A percentile compares a stretch with the other conserved stretches of the same genome.
These are phyloP conservation scores for Tetramorium bicarinatum DNA, from an alignment of 2,888 invertebrate genomes.

Conservation along the genomic window DNA sequence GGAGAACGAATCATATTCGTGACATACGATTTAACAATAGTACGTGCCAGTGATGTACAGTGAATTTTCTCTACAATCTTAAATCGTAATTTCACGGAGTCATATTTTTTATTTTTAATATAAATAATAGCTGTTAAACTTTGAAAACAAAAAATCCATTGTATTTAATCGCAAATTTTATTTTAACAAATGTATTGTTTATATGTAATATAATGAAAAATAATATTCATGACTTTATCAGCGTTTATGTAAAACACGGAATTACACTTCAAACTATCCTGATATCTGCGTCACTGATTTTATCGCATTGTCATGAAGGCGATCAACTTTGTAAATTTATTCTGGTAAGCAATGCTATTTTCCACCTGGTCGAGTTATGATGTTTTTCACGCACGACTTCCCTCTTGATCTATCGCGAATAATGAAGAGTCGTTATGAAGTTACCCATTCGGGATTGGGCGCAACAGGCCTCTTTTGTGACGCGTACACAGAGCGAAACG, in stretches of 20 bases:
- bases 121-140: background rate
- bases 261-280: background rate
- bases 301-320: background rate
- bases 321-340: constrained; percentile 29
- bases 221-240: background rate
- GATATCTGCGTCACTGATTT: constrained; percentile 2
- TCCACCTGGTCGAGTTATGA: constrained; percentile 55
- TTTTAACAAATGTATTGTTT: background rate
- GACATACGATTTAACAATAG: constrained; percentile 19
- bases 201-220: background rate
- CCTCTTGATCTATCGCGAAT: constrained; percentile 29
- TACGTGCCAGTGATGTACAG: background rate
- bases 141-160: background rate
- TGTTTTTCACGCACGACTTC: constrained; percentile 67
- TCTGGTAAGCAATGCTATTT: constrained; percentile 16
- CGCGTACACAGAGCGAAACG: constrained; percentile 27
- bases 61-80: background rate
- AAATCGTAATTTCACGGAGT: background rate
- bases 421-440: constrained; percentile 51
- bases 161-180: background rate
- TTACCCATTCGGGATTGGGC: background rate
- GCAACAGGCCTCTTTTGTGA: constrained; percentile 8
- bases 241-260: background rate
- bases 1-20: background rate
- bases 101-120: background rate